Evolutionary conservation across 2,113 vertebrate genomes (phyloP), one percentile per base, ranked within the genome.

Genomic region (Halcyon senegalensis): DNA sequence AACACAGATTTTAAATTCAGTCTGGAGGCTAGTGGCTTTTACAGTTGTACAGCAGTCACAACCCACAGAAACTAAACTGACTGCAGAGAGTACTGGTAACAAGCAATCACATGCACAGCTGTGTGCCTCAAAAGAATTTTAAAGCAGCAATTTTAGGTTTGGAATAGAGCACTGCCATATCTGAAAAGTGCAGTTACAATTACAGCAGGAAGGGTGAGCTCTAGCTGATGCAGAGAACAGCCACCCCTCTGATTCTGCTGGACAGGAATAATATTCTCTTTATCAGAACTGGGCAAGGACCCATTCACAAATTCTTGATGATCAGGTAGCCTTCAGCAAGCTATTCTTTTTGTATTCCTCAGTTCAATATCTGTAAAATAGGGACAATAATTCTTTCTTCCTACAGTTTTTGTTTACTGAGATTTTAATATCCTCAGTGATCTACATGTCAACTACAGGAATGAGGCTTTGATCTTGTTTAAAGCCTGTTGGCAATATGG

Each of bases 21-120:
- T 39, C 59, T 93, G 67, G 44, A 95, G 37, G 55, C 37, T 56
- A 70, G 28, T 83, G 78, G 66, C 48, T 95, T 96, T 73, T 79
- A 48, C 24, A n/a, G 9, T 85, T 90, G 67, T 62, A 37, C 39
- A 69, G 67, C 51, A 84, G 60, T 64, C 15, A 2, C n/a, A 88
- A 27, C 37, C 39, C 39, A 44, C 28, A 93, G 67, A 74, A 87
- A 77, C 63, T 48, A 74, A 96, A 77, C 63, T 7, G 1, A 55
- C 67, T 67, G 5, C 10, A 43, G 59, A 91, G 37, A 63, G 48
- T 25, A 41, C 31, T 64, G 31, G 37, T 74, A 73, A 39, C 50
- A 77, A 85, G 67, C 2, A 2, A 82, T 84, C 66, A 50, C 23
- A 31, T 58, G 74, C 37, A 59, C 48, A 74, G 68, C 82, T 85